Evolutionary conservation across 2,888 invertebrate genomes (phyloP).

Genomic region (Onchidella celtica): DNA sequence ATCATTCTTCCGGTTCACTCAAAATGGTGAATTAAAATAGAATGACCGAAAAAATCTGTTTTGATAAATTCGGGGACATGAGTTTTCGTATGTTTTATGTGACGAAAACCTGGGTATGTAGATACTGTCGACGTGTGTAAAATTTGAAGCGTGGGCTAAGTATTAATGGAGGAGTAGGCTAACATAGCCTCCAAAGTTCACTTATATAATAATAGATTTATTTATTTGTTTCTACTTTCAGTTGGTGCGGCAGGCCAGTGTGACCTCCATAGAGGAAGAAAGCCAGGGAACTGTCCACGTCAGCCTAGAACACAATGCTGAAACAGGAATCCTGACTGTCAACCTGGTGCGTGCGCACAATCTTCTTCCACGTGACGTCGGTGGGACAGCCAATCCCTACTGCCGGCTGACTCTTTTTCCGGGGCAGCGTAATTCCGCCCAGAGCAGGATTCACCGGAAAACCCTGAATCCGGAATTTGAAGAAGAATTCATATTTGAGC

Average conservation of each 20-base stretch:
- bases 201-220: not conserved
- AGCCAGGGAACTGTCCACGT: constrained; percentile 85
- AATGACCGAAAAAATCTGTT: too few species aligned
- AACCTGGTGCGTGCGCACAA: constrained; percentile 85
- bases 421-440: constrained; percentile 81
- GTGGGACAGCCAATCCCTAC: constrained; percentile 83
- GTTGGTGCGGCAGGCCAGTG: constrained; percentile 67
- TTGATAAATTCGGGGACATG: too few species aligned
- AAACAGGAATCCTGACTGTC: constrained; percentile 85
- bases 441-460: constrained; percentile 83
- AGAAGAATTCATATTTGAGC: constrained; percentile 86
- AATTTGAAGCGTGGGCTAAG: too few species aligned
- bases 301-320: constrained; percentile 84
- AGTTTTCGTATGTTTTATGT: too few species aligned
- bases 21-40: too few species aligned
- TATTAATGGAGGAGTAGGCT: too few species aligned
- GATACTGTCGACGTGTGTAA: too few species aligned
- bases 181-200: too few species aligned
- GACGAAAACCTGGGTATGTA: too few species aligned
- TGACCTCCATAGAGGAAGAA: constrained; percentile 80
- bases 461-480: constrained; percentile 86
- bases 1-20: too few species aligned
- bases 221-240: too few species aligned
- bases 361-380: constrained; percentile 73
- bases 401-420: constrained; percentile 95